phyloP scores from a whole-genome alignment of 2,797 vertebrate species.

The Spea hammondii region DNA sequence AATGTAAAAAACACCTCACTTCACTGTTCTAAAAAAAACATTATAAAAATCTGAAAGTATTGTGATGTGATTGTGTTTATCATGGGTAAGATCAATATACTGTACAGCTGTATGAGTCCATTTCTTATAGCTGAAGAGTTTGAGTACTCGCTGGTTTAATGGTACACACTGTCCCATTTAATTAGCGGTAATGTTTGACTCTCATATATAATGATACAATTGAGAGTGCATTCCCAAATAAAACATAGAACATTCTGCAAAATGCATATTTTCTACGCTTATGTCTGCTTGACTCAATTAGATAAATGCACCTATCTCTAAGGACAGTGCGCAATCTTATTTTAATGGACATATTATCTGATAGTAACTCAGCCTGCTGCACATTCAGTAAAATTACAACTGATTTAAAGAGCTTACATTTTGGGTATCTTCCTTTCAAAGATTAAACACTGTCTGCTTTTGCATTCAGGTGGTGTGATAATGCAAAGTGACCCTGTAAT shows the following conservation, averaged over 20 bases:
- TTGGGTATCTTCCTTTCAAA: constrained; percentile 24
- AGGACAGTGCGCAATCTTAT: constrained; percentile 41
- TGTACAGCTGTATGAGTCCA: neutral
- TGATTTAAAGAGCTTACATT: constrained; percentile 46
- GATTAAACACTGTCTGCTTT: constrained; percentile 35
- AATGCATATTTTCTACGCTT: constrained; percentile 9
- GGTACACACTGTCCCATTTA: constrained; percentile 13
- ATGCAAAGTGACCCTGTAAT: constrained; percentile 44
- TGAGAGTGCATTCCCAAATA: constrained; percentile 22
- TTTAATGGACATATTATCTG: constrained; percentile 50
- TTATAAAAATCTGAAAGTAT: too few species aligned
- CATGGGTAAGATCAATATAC: neutral
- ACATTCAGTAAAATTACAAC: constrained; percentile 33
- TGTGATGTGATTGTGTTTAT: too few species aligned
- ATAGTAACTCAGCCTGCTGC: constrained; percentile 40
- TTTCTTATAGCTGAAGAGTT: neutral
- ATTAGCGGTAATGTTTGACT: constrained; percentile 32
- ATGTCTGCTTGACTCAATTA: constrained; percentile 48
- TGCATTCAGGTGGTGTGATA: constrained; percentile 43
- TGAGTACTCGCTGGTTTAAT: constrained; percentile 2
- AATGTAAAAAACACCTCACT: too few species aligned
- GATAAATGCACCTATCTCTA: constrained; percentile 45
- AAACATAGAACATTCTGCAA: constrained; percentile 18
- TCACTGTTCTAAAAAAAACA: too few species aligned
- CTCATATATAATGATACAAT: constrained; percentile 25